Evolutionary conservation across 2,797 vertebrate genomes (phyloP), one percentile per base, ranked within the genome.

Genomic region (Characodon lateralis): DNA sequence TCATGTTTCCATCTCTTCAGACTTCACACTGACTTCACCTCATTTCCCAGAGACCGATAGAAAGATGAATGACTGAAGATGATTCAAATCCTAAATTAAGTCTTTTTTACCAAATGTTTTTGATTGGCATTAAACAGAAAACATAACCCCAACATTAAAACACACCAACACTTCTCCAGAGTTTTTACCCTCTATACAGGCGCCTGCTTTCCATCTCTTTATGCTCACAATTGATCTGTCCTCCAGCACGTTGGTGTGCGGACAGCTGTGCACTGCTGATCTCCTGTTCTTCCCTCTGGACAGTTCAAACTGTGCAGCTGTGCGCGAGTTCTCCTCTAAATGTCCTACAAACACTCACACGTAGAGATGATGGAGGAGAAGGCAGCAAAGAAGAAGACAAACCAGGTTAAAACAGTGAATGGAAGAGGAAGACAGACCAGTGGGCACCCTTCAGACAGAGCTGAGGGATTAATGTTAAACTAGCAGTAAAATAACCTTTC

Each of bases 271-370:
- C 84, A 53, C 78, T 56, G 75, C 83, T 46, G 69, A 87, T 90
- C 88, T 91, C 85, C 83, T 77, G 51, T 81, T 77, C 89, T 79
- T 85, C 91, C 90, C 94, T 88, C 91, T 91, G 89, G 94, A 91
- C 89, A 89, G 84, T 83, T 93, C 92, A 93, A 80, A 89, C 90
- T 90, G 93, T 84, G 94, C 91, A 92, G 92, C 85, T 92, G 88
- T 85, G 84, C 86, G 80, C 82, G 76, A 83, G 71, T 81, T 95
- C 91, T 93, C 94, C 94, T 93, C 87, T 92, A 89, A 78, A 79
- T 87, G 91, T 91, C 92, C 93, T 94, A 82, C 75, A 85, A 76
- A 78, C 69, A 77, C 69, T 79, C 50, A 53, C 48, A 79, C 26
- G 72, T 16, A 14, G 68, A 78, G 65, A 75, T 83, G 82, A 85